phyloP scores from a whole-genome alignment of 2,113 vertebrate species.

The Psittacus erithacus region DNA sequence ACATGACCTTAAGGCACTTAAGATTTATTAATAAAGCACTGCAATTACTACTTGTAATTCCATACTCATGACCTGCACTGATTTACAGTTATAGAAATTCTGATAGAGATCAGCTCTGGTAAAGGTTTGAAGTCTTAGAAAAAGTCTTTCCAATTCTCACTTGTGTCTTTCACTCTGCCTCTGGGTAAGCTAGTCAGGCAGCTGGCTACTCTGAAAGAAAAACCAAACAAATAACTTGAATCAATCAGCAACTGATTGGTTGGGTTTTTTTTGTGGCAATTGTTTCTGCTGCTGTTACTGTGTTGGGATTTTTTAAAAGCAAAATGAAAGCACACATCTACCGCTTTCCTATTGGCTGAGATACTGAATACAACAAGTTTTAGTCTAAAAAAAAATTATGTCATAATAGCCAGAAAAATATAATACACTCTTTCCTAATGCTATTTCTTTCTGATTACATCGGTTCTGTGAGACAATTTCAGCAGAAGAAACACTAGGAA shows the following conservation, averaged over 20 bases:
- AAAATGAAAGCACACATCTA: neutral
- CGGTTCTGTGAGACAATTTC: neutral
- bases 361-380: neutral
- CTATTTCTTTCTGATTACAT: neutral
- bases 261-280: fast-evolving
- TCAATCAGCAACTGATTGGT: neutral
- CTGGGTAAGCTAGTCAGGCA: neutral
- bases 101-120: neutral
- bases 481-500: neutral
- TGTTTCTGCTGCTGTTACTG: neutral
- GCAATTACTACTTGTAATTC: neutral
- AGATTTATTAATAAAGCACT: neutral
- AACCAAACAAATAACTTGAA: neutral
- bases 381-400: neutral
- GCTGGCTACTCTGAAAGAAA: neutral
- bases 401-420: neutral
- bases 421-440: neutral
- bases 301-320: neutral
- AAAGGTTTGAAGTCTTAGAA: neutral
- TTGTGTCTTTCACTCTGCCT: neutral
- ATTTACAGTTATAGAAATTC: neutral
- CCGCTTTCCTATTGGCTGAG: neutral
- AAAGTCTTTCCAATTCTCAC: neutral
- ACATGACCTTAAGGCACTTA: neutral
- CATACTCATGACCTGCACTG: neutral